Base-by-base conservation (phyloP, 2,888 invertebrate genomes). In the Athripsodes cinereus region DNA sequence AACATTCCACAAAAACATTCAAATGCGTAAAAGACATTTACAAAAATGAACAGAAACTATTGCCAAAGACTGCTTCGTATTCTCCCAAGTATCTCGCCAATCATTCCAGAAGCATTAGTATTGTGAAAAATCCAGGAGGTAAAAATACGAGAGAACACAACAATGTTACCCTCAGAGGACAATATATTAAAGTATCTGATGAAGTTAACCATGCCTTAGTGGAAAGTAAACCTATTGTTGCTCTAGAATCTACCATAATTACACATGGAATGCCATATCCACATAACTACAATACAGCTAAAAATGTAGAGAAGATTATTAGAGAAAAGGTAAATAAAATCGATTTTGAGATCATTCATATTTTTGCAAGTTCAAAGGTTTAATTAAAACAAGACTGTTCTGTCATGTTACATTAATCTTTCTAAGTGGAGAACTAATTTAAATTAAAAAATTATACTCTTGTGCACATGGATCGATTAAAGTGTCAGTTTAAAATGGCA, bases 221-320 rank as follows among this genome's bases (percentile, higher is more conserved):
- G 54, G 72, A 76, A 50, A 74, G 78, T 22, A 75, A 79, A 64
- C 90, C 96, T 8, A 81, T 98, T 60, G 95, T 99, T 18, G 96
- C 97, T 1, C 76, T 99, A 65, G 99, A 99, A 79, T 96, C 96
- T 6, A 95, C 99, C 1, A 96, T 99, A 62, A 92, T 99, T 61
- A 97, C 97, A 1, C 98, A 99, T 75, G 99, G 99, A 46, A 93
- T 99, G 92, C 96, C 97, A 0, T 90, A 85, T 74, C 98, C 98
- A 0, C 79, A 88, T 53, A 99, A 99, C 75, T 75, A 95, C 52
- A 78, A 88, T 65, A 96, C 94, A 31, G 96, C 96, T 2, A 60
- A 84, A 44, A 80, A 84, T 69, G 90, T 96, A 1, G 94, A 97
- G 74, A 74, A 84, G 53, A 82, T 88, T 60, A 83, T 98, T 20